Evolutionary conservation across 2,797 vertebrate genomes (phyloP).

Genomic region (Cirrhinus molitorella): DNA sequence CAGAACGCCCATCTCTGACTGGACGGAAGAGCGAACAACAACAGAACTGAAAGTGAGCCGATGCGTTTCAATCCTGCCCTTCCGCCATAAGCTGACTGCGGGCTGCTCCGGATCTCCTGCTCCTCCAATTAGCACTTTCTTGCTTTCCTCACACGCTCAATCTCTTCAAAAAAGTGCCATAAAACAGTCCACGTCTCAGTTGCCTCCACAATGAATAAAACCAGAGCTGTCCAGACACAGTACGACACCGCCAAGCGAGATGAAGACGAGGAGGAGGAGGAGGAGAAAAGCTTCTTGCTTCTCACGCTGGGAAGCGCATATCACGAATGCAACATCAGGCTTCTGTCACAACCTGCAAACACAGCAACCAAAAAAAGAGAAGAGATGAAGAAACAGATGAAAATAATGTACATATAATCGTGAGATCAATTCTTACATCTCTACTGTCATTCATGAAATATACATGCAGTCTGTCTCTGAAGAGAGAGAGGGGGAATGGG

Average conservation of each 20-base stretch:
- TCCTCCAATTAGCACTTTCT: slow-evolving; percentile 40
- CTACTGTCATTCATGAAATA: slow-evolving; percentile 47
- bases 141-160: slow-evolving; percentile 36
- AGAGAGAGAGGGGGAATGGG: background rate
- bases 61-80: slow-evolving; percentile 33
- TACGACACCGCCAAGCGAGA: slow-evolving; percentile 9
- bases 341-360: slow-evolving; percentile 82
- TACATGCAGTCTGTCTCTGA: slow-evolving; percentile 32
- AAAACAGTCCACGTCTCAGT: slow-evolving; percentile 32
- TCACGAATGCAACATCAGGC: slow-evolving; percentile 65
- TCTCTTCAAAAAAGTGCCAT: slow-evolving; percentile 10
- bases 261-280: slow-evolving; percentile 24
- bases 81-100: slow-evolving; percentile 33
- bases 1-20: slow-evolving; percentile 79
- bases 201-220: background rate
- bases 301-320: slow-evolving; percentile 53
- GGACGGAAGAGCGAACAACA: slow-evolving; percentile 21
- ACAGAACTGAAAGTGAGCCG: slow-evolving; percentile 26
- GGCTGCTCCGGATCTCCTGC: slow-evolving; percentile 6
- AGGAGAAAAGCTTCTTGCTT: slow-evolving; percentile 38
- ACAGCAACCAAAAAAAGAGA: slow-evolving; percentile 64
- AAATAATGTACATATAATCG: background rate
- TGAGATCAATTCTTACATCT: background rate
- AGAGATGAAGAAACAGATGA: background rate
- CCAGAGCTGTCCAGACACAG: slow-evolving; percentile 19